Base-by-base conservation (phyloP, 2,113 vertebrate species). In the Callionymus lyra region DNA sequence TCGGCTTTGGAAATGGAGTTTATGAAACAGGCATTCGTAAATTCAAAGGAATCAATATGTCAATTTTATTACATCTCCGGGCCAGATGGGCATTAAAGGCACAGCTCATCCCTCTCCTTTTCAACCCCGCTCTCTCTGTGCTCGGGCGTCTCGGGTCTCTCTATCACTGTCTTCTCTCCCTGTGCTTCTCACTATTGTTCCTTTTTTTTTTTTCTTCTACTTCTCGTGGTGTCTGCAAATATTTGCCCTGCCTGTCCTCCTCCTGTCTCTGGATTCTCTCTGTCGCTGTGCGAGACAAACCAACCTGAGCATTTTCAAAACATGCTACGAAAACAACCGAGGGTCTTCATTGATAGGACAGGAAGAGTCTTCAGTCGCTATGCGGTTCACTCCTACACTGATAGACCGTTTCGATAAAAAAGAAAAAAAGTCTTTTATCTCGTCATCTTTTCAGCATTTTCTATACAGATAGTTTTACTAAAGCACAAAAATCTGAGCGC, bases 21-120 rank as follows among this genome's bases (percentile, higher is more conserved):
- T 95, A 98, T 97, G 91, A 96, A 97, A 94, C 90, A 92, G 90
- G 89, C 93, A 89, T 94, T 95, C 92, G 91, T 94, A 97, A 95
- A 95, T 98, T 93, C 91, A 91, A 91, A 93, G 88, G 89, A 97
- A 97, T 98, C 94, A 92, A 96, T 97, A 97, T 91, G 93, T 97
- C 92, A 97, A 92, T 97, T 97, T 97, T 97, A 96, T 95, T 96
- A 97, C 89, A 91, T 93, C 90, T 89, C 84, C 71, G 82, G 91
- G 90, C 90, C 90, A 93, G 89, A 91, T 92, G 90, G 91, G 88
- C 88, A 86, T 96, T 93, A 92, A 94, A 94, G 91, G 86, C 87
- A 85, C 86, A 85, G 88, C 84, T 82, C 85, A 82, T 78, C 69
- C 60, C 64, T 76, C 67, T 68, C 63, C 59, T 17, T 54, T 65